These are phyloP conservation scores for Zophobas morio DNA, from an alignment of 1,140 invertebrate genomes.

Conservation along the genomic window DNA sequence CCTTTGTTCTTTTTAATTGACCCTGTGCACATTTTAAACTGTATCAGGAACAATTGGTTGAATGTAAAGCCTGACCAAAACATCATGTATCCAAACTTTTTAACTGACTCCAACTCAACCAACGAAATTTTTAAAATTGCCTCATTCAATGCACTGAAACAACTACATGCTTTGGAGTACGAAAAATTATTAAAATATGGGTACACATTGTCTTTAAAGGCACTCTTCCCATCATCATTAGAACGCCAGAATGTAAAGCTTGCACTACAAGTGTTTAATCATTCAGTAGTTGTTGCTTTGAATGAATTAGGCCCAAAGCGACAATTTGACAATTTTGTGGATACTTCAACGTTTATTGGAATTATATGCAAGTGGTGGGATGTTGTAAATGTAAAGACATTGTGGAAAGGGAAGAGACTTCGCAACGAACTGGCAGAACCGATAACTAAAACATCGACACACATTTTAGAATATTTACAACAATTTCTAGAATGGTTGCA, in stretches of 20 bases:
- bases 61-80: no score
- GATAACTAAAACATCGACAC: conserved; percentile 13
- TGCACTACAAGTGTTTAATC: conserved; percentile 36
- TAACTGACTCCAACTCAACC: not conserved
- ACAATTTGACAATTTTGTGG: conserved; percentile 9
- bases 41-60: conserved; percentile 35
- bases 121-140: conserved; percentile 20
- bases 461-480: no score
- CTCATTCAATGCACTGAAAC: conserved; percentile 34
- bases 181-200: conserved; percentile 45
- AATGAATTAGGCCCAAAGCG: conserved; percentile 19
- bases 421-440: conserved; percentile 1
- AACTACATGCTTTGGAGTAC: conserved; percentile 21
- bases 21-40: conserved; percentile 26
- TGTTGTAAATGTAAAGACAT: conserved; percentile 45
- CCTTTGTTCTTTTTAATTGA: conserved; percentile 20
- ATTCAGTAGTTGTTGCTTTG: not conserved
- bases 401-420: not conserved
- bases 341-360: conserved; percentile 31
- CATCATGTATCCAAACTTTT: not conserved
- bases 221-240: conserved; percentile 36
- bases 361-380: conserved; percentile 40
- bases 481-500: no score
- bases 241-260: conserved; percentile 49
- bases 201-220: conserved; percentile 38